Base-by-base conservation (phyloP, 2,113 vertebrate genomes). In the Ceyx melanurus region DNA sequence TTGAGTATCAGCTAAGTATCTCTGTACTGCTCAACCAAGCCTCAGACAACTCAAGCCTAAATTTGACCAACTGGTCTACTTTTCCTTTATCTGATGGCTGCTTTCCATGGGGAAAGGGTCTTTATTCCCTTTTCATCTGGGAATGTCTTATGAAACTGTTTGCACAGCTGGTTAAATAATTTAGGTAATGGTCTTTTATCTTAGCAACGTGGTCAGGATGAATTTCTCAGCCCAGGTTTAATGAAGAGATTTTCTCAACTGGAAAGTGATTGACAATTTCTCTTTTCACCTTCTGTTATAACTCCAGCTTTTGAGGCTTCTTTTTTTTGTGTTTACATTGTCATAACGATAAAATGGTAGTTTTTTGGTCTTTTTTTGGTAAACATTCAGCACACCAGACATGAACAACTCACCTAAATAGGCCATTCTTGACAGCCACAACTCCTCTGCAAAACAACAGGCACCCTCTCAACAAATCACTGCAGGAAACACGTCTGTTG, bases 401-500 rank as follows among this genome's bases (percentile, higher is more conserved):
- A 0, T 19, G 80, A 93, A 88, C 84, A 77, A 77, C 76, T 92
- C 89, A 80, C 74, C 86, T 88, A 91, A 93, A 79, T 28, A 82
- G 82, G 68, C 81, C 56, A 22, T 82, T 92, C 82, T 11, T 87
- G 91, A 93, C 86, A 96, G 92, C 89, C 53, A 22, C 77, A 93
- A 86, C 72, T 95, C 91, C 82, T 87, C 91, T 93, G 82, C 85
- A 89, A 82, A 94, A 82, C 92, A 92, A 91, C 82, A 89, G 89
- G 81, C 92, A n/a, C 42, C 54, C 66, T 88, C 68, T 46, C 61
- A 96, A 80, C 0, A 5, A 82, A 89, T 82, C 87, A 73, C 91
- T 71, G 89, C 77, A 60, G 91, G 64, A 85, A 95, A 92, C 14
- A 46, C 29, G 46, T 74, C 81, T 89, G 62, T 48, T 87, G 82